Evolutionary conservation across 1,140 invertebrate species (phyloP).

Genomic region (Drosophila mayri): DNA sequence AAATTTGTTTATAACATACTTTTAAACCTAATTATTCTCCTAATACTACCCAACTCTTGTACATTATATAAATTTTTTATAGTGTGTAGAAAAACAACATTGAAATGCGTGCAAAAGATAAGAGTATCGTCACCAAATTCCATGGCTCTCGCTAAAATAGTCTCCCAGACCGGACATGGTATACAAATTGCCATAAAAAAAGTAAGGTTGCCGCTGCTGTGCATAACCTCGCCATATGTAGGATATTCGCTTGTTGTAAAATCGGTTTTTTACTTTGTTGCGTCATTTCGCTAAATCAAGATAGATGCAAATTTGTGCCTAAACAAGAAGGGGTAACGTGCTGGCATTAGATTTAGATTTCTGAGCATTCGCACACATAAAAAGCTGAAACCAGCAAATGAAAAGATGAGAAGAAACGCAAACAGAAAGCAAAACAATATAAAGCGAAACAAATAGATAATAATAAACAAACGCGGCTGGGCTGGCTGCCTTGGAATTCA

Average conservation of each 20-base stretch:
- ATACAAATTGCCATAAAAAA: slow-evolving; percentile 26
- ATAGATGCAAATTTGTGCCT: slow-evolving; percentile 45
- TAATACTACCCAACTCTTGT: too few species aligned
- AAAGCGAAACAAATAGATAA: slow-evolving; percentile 34
- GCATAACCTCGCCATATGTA: slow-evolving; percentile 47
- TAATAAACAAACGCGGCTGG: slow-evolving; percentile 36
- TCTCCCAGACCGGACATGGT: not conserved
- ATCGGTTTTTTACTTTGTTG: slow-evolving; percentile 16
- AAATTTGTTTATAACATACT: too few species aligned
- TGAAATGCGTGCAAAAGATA: not conserved
- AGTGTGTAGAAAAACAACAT: not conserved
- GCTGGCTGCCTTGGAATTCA: slow-evolving; percentile 43
- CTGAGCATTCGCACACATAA: slow-evolving; percentile 12
- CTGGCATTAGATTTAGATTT: slow-evolving; percentile 23
- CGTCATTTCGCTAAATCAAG: slow-evolving; percentile 48
- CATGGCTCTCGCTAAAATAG: not conserved
- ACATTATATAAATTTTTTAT: not conserved
- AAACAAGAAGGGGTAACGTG: slow-evolving; percentile 1
- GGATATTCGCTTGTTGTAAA: slow-evolving; percentile 23
- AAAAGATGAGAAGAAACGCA: slow-evolving; percentile 9
- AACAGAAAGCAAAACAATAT: slow-evolving; percentile 31
- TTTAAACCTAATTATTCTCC: too few species aligned
- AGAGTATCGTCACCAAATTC: not conserved
- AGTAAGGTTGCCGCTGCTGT: slow-evolving; percentile 14
- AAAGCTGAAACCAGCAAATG: slow-evolving; percentile 15